Base-by-base conservation (phyloP, 2,113 vertebrate species). In the Ptilonorhynchus violaceus region DNA sequence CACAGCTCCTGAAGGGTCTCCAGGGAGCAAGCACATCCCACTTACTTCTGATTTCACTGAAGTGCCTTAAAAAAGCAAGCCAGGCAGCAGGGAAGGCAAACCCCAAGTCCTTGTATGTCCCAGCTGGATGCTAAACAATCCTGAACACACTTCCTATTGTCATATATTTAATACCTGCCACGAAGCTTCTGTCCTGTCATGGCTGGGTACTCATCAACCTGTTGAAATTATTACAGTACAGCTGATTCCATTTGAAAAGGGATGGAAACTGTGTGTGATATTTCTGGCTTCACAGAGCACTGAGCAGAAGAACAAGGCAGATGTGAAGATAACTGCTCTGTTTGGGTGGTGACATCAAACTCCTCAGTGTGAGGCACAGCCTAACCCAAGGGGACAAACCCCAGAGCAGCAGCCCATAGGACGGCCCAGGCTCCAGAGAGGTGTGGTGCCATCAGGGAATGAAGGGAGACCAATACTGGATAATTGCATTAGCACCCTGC, bases 401-500 rank as follows among this genome's bases (percentile, higher is more conserved):
- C 62, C n/a, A 73, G 17, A 19, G 3, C 3, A 1, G 58, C 52
- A 53, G 5, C 64, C 30, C 53, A 5, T 13, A 52, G 47, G 73
- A 63, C 24, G 39, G 33, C 50, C 52, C 59, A 1, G 33, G 64
- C 27, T 59, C 35, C 39, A 81, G 52, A 0, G 17, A 87, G 91
- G 80, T 89, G 77, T 49, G 83, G 16, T 35, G 73, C 87, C 67
- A 21, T 6, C 49, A 46, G 17, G 72, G 28, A 62, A 82, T 13
- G 1, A 3, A 46, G 64, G 78, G 86, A 81, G 13, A 85, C 69
- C 64, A 46, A 6, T 15, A 76, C 37, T 25, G 82, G 69, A 37
- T 68, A 96, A 97, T 60, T 55, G 73, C 77, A 92, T 93, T 97
- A 94, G 91, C 84, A 93, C 93, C 95, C 77, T 33, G 37, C 5